These are phyloP conservation scores for Drosophila cognata DNA, from an alignment of 2,888 invertebrate species.

Conservation along the genomic window DNA sequence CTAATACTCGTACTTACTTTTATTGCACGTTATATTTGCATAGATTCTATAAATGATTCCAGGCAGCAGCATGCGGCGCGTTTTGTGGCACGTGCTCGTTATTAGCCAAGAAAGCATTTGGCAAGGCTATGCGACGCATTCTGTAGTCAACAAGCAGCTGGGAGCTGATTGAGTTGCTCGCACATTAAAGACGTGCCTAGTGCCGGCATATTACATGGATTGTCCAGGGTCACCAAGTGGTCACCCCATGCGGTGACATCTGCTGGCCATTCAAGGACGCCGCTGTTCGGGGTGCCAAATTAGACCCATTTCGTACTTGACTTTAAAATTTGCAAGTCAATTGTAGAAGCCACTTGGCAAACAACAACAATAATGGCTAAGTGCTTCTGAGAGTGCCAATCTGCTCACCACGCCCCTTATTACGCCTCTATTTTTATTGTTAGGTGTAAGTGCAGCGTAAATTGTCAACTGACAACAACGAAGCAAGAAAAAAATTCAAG, in stretches of 20 bases:
- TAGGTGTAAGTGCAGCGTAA: constrained; percentile 55
- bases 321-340: constrained; percentile 49
- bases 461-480: constrained; percentile 56
- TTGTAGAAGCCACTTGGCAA: constrained; percentile 43
- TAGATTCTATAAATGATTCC: background rate
- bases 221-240: constrained; percentile 16
- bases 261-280: background rate
- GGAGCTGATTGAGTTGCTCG: constrained; percentile 2
- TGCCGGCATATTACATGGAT: constrained; percentile 13
- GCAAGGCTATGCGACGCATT: background rate
- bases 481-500: constrained; percentile 17
- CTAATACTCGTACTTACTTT: constrained; percentile 1
- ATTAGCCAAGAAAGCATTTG: constrained; percentile 34
- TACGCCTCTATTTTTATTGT: constrained; percentile 4
- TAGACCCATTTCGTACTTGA: constrained; percentile 21
- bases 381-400: constrained; percentile 42
- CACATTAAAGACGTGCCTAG: constrained; percentile 2
- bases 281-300: constrained; percentile 14
- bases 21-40: constrained; percentile 10
- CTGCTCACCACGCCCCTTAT: constrained; percentile 24
- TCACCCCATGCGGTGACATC: constrained; percentile 17
- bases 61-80: constrained; percentile 12
- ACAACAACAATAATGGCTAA: constrained; percentile 17
- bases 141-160: background rate
- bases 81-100: constrained; percentile 58